A percentile compares a stretch with the other conserved stretches of the same genome.
phyloP scores from a whole-genome alignment of 2,797 vertebrate species.

The Miopithecus talapoin region DNA sequence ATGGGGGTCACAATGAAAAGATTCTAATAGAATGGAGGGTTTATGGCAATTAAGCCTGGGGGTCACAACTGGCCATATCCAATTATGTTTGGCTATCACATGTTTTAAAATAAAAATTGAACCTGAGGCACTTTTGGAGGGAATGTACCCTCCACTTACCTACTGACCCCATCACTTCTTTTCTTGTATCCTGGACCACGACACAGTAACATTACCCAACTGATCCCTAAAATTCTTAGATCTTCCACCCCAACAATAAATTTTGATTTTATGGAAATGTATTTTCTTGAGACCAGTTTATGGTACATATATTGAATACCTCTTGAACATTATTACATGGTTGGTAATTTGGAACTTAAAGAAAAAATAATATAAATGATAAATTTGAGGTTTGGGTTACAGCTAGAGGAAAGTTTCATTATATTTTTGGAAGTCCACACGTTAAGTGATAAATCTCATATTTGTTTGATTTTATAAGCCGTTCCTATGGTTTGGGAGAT shows the following conservation, averaged over 20 bases:
- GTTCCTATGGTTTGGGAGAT: not conserved
- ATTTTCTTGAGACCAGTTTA: conserved; percentile 24
- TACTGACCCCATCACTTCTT: not conserved
- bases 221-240: not conserved
- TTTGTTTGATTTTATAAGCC: conserved; percentile 11
- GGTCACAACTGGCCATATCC: not conserved
- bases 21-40: not conserved
- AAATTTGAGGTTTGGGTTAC: not conserved
- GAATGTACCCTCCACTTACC: not conserved
- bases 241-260: not conserved
- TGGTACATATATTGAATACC: not conserved
- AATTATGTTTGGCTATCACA: not conserved
- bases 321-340: conserved; percentile 6
- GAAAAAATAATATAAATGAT: not conserved
- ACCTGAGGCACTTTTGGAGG: not conserved
- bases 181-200: not conserved
- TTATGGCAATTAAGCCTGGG: not conserved
- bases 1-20: not conserved
- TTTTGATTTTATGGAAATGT: conserved; percentile 1
- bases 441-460: not conserved
- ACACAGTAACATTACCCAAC: not conserved
- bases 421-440: conserved; percentile 1
- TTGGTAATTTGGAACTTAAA: conserved; percentile 31
- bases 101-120: conserved; percentile 23
- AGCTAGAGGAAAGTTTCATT: not conserved